These are phyloP conservation scores for Carcharodon carcharias DNA, from an alignment of 2,797 vertebrate species.

Conservation along the genomic window DNA sequence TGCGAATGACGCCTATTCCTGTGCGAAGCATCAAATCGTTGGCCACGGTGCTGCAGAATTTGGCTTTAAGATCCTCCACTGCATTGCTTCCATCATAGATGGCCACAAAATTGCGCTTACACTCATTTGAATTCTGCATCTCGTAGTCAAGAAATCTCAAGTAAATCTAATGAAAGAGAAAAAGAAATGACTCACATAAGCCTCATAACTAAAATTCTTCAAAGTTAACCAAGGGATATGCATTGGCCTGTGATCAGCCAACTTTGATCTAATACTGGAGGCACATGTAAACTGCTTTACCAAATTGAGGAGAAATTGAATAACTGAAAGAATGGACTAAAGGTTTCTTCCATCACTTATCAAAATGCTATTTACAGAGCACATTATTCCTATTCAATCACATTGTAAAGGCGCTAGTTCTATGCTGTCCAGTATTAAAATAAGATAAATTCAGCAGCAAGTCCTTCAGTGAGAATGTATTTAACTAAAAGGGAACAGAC, in stretches of 20 bases:
- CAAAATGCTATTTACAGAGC: background rate
- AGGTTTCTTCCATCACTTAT: background rate
- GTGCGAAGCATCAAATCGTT: slow-evolving; percentile 93
- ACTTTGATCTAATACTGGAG: background rate
- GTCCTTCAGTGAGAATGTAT: background rate
- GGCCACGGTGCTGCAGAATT: slow-evolving; percentile 97
- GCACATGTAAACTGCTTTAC: background rate
- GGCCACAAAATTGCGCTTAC: slow-evolving; percentile 95
- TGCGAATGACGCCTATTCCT: slow-evolving; percentile 84
- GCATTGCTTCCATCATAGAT: slow-evolving; percentile 94
- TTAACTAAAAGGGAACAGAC: background rate
- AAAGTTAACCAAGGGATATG: background rate
- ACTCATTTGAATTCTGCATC: slow-evolving; percentile 98
- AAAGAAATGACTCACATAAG: background rate
- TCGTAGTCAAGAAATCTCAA: slow-evolving; percentile 95
- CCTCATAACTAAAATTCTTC: background rate
- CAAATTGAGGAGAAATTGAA: background rate
- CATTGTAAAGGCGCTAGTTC: background rate
- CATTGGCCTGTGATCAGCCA: background rate
- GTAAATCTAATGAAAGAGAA: slow-evolving; percentile 70
- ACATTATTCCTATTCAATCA: background rate
- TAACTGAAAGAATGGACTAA: background rate
- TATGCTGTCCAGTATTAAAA: background rate
- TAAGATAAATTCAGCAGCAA: too few relatives aligned
- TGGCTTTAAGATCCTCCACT: slow-evolving; percentile 90